These are phyloP conservation scores for Zaprionus bogoriensis DNA, from an alignment of 2,888 invertebrate genomes.

Conservation along the genomic window DNA sequence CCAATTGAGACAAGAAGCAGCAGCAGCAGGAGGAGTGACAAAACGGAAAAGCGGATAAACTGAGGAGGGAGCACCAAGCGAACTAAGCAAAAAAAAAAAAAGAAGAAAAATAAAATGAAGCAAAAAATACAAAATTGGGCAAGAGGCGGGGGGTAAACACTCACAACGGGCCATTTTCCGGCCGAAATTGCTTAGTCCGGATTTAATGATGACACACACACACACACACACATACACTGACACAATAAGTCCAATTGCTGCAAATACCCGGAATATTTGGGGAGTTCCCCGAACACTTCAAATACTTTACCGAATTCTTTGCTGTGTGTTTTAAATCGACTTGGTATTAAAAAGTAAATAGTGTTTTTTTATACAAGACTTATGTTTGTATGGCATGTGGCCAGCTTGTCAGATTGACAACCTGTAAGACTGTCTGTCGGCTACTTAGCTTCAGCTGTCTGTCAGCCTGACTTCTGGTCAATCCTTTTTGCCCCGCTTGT, in stretches of 20 bases:
- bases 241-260: background rate
- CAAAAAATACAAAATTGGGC: background rate
- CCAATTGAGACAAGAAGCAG: slow-evolving; percentile 43
- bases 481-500: too few relatives aligned
- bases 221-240: background rate
- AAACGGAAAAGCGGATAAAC: background rate
- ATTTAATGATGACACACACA: slow-evolving; percentile 63
- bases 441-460: background rate
- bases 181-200: slow-evolving; percentile 61
- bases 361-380: slow-evolving; percentile 8
- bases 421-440: too few relatives aligned
- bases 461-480: background rate
- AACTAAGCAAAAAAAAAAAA: background rate
- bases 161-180: slow-evolving; percentile 1
- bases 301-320: background rate
- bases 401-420: too few relatives aligned
- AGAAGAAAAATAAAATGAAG: background rate
- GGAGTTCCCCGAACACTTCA: background rate
- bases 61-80: background rate
- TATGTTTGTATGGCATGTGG: slow-evolving; percentile 26
- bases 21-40: background rate
- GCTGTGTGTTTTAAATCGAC: background rate
- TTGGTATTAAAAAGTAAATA: slow-evolving; percentile 27
- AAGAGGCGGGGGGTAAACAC: background rate
- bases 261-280: background rate